Base-by-base conservation (phyloP, 2,888 invertebrate species). In the Drosophila gaucha region DNA sequence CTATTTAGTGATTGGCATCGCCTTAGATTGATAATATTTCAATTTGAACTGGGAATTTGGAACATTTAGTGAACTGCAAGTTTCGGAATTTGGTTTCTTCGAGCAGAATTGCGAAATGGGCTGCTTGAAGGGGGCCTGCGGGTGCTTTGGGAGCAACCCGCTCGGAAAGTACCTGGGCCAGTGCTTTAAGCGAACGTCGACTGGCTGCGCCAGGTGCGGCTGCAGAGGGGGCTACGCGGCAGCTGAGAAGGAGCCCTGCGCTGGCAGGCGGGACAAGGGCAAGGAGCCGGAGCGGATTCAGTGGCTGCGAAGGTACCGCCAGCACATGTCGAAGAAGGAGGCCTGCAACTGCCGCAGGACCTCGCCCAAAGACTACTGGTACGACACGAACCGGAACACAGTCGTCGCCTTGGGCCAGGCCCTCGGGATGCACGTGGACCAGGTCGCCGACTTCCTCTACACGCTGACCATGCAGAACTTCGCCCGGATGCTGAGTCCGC, bases 391-490 rank as follows among this genome's bases (percentile, higher is more conserved):
- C 9, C 47, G 38, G 3, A 20, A 3, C 2, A 74, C 49, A 0
- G 58, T 74, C 1, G 0, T 43, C n/a, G 43, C 54, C 0, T 0
- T 77, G 36, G 52, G 50, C 6, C 10, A 22, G 1, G n/a, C 12
- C 0, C 14, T 67, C 5, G 28, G 52, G 0, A 12, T 64, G 0
- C 62, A 43, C 1, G 16, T 30, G 2, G 57, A 60, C 1, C 33
- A 9, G 2, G 33, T 66, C 9, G 41, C 47, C 4, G 60, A 80
- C 24, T 80, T 72, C n/a, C 58, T 80, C 9, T 60, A 58, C 28
- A 14, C 43, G 2, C 33, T 80, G 9, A 70, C 70, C 6, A 16
- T 74, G 43, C 78, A 74, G 58, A 80, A 78, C 18, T 78, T 78
- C 30, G 12, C 33, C 2, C 20, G 6, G n/a, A 44, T 78, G 2